These are phyloP conservation scores for Sphaerophoria taeniata DNA, from an alignment of 2,888 invertebrate genomes.

Conservation along the genomic window DNA sequence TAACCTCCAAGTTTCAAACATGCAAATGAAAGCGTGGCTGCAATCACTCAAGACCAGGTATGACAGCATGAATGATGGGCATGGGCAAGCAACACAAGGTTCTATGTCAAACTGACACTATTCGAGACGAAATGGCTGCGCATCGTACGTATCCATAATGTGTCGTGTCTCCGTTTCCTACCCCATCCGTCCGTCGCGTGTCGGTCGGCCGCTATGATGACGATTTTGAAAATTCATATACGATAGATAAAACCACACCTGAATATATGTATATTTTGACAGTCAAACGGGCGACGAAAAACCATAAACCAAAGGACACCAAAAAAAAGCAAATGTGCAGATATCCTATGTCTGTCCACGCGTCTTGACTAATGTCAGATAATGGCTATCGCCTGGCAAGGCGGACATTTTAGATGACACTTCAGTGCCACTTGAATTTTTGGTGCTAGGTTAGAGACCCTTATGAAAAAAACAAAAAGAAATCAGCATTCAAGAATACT, in stretches of 20 bases:
- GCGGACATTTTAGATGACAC: constrained; percentile 38
- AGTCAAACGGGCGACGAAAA: background rate
- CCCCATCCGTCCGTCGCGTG: no score
- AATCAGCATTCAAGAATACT: background rate
- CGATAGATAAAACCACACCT: constrained; percentile 17
- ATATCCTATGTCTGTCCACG: constrained; percentile 14
- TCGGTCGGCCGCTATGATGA: background rate
- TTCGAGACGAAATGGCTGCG: background rate
- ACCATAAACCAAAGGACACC: background rate
- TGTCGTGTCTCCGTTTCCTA: background rate
- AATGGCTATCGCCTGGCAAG: constrained; percentile 11
- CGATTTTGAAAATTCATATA: constrained; percentile 6
- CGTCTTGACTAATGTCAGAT: constrained; percentile 41
- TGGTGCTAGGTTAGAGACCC: background rate
- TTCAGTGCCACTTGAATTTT: constrained; percentile 33
- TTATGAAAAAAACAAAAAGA: constrained; percentile 26
- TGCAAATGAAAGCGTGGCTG: constrained; percentile 57
- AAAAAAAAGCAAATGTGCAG: background rate
- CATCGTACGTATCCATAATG: background rate
- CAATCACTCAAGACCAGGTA: constrained; percentile 52
- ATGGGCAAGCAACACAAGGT: constrained; percentile 15
- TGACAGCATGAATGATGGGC: constrained; percentile 56
- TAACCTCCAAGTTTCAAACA: constrained; percentile 28
- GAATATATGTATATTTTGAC: background rate
- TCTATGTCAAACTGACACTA: constrained; percentile 48